Evolutionary conservation across 2,888 invertebrate species (phyloP).

Genomic region (Lysandra coridon): DNA sequence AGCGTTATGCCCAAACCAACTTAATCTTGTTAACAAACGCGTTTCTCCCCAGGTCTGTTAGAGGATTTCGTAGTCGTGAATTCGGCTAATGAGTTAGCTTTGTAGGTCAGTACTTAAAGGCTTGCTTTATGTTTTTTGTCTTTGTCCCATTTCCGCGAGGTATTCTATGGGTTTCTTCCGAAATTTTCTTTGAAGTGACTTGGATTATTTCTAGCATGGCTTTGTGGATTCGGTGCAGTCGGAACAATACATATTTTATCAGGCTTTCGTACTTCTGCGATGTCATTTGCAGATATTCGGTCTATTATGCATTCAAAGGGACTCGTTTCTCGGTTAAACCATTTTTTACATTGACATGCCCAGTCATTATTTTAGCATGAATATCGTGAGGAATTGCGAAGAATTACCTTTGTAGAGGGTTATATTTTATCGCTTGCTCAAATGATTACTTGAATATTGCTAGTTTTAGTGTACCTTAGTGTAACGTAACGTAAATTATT

Average conservation of each 20-base stretch:
- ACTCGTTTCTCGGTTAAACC: not conserved
- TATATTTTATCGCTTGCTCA: not conserved
- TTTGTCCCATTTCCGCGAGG: constrained; percentile 42
- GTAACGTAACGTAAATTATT: too few relatives aligned
- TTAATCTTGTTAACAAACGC: constrained; percentile 36
- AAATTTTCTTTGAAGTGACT: not conserved
- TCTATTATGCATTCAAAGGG: not conserved
- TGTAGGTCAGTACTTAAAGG: constrained; percentile 75
- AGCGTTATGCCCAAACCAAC: not conserved
- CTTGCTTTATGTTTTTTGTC: constrained; percentile 57
- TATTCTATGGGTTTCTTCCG: constrained; percentile 39
- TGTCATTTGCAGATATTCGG: constrained; percentile 11
- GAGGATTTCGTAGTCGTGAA: constrained; percentile 73
- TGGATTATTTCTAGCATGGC: constrained; percentile 17
- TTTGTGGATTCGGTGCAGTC: constrained; percentile 13
- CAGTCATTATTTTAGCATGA: not conserved
- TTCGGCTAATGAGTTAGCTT: constrained; percentile 71
- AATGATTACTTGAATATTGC: not conserved
- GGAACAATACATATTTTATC: constrained; percentile 9
- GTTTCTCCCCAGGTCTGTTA: constrained; percentile 73
- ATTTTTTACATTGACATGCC: not conserved
- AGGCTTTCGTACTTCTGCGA: not conserved
- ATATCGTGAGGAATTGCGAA: not conserved
- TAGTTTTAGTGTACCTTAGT: not conserved
- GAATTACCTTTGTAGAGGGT: not conserved